A percentile compares a stretch with the other conserved stretches of the same genome.
Conservation (phyloP, 2,797 vertebrate species). For the Clarias laeviceps region DNA sequence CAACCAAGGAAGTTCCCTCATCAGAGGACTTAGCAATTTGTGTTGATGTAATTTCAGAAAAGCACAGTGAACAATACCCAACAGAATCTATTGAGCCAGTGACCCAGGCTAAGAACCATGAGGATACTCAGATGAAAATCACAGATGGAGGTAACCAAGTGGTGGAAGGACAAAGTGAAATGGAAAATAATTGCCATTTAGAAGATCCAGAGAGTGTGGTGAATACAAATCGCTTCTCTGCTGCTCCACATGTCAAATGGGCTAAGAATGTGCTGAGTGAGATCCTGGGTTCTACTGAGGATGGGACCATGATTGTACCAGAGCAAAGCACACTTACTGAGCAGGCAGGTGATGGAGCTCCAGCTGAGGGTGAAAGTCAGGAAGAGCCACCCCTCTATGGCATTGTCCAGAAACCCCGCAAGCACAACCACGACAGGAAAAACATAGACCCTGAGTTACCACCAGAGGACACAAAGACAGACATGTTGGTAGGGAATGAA, state of each 20-base stretch:
- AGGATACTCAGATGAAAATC: not conserved
- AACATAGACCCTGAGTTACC: conserved; percentile 46
- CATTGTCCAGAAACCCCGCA: conserved; percentile 39
- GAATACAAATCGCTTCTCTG: conserved; percentile 69
- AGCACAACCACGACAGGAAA: conserved; percentile 1
- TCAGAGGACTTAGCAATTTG: conserved; percentile 19
- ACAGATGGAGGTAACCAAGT: conserved; percentile 42
- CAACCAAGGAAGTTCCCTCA: conserved; percentile 21
- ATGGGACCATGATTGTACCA: conserved; percentile 45
- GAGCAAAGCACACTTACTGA: conserved; percentile 8
- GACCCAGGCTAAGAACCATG: conserved; percentile 6
- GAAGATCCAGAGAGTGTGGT: conserved; percentile 64
- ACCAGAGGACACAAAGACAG: conserved; percentile 55
- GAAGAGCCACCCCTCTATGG: conserved; percentile 44
- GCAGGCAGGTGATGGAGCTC: not conserved
- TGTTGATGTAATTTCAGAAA: conserved; percentile 20
- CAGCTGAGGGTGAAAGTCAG: conserved; percentile 11
- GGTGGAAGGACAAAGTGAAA: conserved; percentile 62
- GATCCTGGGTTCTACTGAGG: conserved; percentile 71
- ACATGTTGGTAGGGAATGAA: conserved; percentile 53
- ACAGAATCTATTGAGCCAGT: conserved; percentile 7
- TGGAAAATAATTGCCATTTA: conserved; percentile 61
- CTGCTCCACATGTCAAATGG: conserved; percentile 78
- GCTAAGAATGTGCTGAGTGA: conserved; percentile 70
- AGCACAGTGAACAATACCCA: conserved; percentile 22